Conservation (phyloP, 2,888 invertebrate species). For the Chorisops tibialis region DNA sequence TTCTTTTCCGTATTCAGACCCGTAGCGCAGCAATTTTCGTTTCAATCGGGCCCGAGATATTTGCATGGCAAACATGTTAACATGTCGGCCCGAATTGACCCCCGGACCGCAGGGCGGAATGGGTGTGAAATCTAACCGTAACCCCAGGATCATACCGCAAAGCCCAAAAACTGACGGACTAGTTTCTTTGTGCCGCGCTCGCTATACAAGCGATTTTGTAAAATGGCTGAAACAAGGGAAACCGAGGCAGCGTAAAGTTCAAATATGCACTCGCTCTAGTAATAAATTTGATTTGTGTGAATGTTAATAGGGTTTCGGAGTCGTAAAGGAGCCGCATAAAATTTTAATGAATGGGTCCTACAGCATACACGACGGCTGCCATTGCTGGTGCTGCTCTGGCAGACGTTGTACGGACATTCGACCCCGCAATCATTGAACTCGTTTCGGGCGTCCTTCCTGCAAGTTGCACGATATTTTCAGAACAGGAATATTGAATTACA, state of each 20-base stretch:
- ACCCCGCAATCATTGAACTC: no score
- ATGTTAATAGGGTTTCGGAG: constrained; percentile 29
- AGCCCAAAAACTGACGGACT: not conserved
- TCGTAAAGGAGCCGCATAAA: constrained; percentile 24
- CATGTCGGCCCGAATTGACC: not conserved
- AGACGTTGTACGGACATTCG: no score
- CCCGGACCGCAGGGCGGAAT: no score
- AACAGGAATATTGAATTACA: no score
- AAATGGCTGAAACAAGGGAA: not conserved
- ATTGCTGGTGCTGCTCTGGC: no score
- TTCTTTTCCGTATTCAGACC: not conserved
- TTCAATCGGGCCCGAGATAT: not conserved
- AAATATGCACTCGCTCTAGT: not conserved
- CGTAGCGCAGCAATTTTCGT: no score
- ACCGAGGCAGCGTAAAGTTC: not conserved
- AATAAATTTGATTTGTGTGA: constrained; percentile 32
- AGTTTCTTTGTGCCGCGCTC: not conserved
- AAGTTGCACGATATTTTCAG: no score
- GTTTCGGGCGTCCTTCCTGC: no score
- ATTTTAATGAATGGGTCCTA: constrained; percentile 26
- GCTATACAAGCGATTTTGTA: no score
- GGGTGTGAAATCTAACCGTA: not conserved
- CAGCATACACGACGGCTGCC: no score
- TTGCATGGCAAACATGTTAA: not conserved
- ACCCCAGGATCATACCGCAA: not conserved